Evolutionary conservation across 2,888 invertebrate genomes (phyloP).

Genomic region (Tiphia femorata): DNA sequence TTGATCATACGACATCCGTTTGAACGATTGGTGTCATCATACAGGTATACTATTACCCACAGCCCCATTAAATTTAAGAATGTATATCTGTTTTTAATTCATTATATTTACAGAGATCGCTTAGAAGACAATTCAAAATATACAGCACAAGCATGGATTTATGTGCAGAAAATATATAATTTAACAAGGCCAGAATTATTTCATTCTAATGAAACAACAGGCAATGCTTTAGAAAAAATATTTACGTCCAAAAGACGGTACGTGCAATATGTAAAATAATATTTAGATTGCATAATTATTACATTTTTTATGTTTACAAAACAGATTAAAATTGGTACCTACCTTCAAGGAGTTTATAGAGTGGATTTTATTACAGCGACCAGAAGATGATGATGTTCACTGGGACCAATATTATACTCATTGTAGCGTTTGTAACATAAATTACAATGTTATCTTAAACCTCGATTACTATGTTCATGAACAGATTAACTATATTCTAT

Average conservation of each 20-base stretch:
- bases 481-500: conserved; percentile 52
- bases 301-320: conserved; percentile 12
- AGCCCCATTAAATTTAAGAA: neutral
- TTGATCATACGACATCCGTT: conserved; percentile 66
- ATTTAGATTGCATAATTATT: neutral
- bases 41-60: conserved; percentile 62
- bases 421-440: conserved; percentile 58
- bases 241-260: conserved; percentile 57
- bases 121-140: conserved; percentile 64
- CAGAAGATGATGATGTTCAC: conserved; percentile 60
- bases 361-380: conserved; percentile 56
- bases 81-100: neutral
- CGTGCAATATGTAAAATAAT: neutral
- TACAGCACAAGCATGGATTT: conserved; percentile 64
- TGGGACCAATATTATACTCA: conserved; percentile 63
- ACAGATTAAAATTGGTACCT: conserved; percentile 59
- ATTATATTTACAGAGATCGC: conserved; percentile 53
- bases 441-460: conserved; percentile 59
- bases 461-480: conserved; percentile 55
- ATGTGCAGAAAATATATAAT: conserved; percentile 60
- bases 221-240: conserved; percentile 50
- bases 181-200: conserved; percentile 62
- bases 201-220: conserved; percentile 45
- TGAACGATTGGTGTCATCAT: conserved; percentile 65
- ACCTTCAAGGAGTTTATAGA: conserved; percentile 62